A percentile compares a stretch with the other conserved stretches of the same genome.
phyloP scores from a whole-genome alignment of 2,797 vertebrate species.

The Oreochromis grahami region DNA sequence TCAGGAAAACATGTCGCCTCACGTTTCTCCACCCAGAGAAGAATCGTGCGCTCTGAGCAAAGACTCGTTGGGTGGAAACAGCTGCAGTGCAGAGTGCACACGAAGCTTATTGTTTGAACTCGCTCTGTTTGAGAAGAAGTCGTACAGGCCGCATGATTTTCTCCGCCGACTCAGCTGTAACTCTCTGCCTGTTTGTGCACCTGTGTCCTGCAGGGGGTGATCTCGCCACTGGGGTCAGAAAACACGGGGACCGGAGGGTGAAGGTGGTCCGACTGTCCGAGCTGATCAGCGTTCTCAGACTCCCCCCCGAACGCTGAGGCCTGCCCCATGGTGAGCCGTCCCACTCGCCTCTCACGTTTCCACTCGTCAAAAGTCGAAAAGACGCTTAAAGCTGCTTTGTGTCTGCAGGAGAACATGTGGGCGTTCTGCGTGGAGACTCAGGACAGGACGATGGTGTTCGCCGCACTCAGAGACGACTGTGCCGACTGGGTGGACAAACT shows the following conservation, averaged over 20 bases:
- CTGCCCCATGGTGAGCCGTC: slow-evolving; percentile 70
- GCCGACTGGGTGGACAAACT: slow-evolving; percentile 86
- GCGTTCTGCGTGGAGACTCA: slow-evolving; percentile 87
- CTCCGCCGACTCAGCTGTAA: accelerated
- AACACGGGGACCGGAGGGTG: slow-evolving; percentile 69
- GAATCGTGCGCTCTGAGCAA: neutral
- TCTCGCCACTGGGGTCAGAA: slow-evolving; percentile 28
- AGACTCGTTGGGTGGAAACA: neutral
- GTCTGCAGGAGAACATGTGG: slow-evolving; percentile 74
- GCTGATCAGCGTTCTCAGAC: slow-evolving; percentile 80
- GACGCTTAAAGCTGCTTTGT: neutral
- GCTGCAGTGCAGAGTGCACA: neutral
- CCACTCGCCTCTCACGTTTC: neutral
- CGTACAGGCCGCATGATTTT: neutral
- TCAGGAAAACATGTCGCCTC: neutral
- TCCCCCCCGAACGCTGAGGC: slow-evolving; percentile 78
- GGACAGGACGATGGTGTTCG: slow-evolving; percentile 83
- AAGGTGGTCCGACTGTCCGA: slow-evolving; percentile 85
- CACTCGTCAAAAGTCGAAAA: neutral
- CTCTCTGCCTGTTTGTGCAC: neutral
- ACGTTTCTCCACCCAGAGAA: neutral
- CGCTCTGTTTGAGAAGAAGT: neutral
- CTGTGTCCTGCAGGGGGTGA: slow-evolving; percentile 25
- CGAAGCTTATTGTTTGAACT: neutral
- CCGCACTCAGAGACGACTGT: slow-evolving; percentile 76